phyloP scores from a whole-genome alignment of 2,888 invertebrate genomes.

The Anthrax anthrax region DNA sequence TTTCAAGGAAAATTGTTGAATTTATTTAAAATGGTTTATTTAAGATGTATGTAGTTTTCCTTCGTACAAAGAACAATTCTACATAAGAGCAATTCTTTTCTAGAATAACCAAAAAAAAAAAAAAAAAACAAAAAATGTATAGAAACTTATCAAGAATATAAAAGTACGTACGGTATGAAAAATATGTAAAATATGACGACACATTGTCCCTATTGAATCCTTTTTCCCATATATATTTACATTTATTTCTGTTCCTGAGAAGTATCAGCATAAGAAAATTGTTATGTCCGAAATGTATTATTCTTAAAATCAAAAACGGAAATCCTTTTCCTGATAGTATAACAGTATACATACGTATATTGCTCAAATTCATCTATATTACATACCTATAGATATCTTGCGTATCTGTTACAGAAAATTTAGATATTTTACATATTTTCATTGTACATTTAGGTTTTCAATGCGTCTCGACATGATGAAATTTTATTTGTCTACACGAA shows the following conservation, averaged over 20 bases:
- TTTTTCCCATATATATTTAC: neutral
- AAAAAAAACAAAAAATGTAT: too few relatives aligned
- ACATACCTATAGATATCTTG: too few relatives aligned
- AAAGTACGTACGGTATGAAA: neutral
- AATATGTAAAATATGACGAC: neutral
- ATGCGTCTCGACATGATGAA: neutral
- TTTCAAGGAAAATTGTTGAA: neutral
- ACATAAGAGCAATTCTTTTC: too few relatives aligned
- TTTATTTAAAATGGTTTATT: too few relatives aligned
- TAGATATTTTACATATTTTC: neutral
- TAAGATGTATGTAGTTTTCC: too few relatives aligned
- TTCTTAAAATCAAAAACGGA: neutral
- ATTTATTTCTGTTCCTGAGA: neutral
- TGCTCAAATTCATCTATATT: too few relatives aligned
- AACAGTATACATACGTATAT: neutral
- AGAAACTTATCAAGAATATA: neutral
- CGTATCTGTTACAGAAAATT: too few relatives aligned
- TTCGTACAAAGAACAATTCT: too few relatives aligned
- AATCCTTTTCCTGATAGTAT: neutral
- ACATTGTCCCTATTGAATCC: neutral
- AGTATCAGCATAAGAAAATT: neutral
- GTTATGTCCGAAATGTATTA: neutral
- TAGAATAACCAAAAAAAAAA: too few relatives aligned
- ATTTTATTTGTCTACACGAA: neutral
- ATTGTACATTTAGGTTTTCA: neutral